Conservation (phyloP, 2,113 vertebrate species). For the Thamnophis sirtalis region DNA sequence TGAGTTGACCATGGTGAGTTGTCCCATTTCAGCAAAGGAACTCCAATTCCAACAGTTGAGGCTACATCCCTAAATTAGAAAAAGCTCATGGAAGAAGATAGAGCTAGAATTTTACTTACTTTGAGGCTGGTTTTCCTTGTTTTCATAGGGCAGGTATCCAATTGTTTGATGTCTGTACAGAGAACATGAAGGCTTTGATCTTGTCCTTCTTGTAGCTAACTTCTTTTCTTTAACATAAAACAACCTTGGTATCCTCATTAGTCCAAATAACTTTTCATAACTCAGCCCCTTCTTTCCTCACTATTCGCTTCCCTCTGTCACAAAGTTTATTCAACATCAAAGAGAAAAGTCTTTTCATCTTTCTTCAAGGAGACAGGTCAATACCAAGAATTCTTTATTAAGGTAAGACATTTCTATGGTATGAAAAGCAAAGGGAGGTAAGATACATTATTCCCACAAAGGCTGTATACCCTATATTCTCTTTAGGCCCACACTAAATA, state of each 20-base stretch:
- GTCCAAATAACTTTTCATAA: conserved; percentile 8
- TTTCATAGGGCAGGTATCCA: background rate
- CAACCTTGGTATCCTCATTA: background rate
- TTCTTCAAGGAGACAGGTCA: background rate
- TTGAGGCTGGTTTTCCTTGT: background rate
- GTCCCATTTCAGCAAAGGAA: background rate
- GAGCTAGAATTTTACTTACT: background rate
- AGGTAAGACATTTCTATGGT: background rate
- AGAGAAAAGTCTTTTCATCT: background rate
- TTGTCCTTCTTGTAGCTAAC: background rate
- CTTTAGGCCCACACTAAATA: background rate
- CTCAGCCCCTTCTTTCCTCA: background rate
- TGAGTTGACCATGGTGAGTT: background rate
- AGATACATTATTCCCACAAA: background rate
- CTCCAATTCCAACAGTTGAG: background rate
- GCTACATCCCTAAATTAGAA: background rate
- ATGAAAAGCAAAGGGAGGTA: accelerated
- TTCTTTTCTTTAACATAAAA: conserved; percentile 3
- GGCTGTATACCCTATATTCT: background rate
- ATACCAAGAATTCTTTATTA: background rate
- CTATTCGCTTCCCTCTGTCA: conserved; percentile 1
- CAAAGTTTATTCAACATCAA: background rate
- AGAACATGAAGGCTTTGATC: background rate
- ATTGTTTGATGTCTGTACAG: background rate
- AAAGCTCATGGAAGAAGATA: background rate